Conservation (phyloP, 2,113 vertebrate species). For the Mesitornis unicolor region DNA sequence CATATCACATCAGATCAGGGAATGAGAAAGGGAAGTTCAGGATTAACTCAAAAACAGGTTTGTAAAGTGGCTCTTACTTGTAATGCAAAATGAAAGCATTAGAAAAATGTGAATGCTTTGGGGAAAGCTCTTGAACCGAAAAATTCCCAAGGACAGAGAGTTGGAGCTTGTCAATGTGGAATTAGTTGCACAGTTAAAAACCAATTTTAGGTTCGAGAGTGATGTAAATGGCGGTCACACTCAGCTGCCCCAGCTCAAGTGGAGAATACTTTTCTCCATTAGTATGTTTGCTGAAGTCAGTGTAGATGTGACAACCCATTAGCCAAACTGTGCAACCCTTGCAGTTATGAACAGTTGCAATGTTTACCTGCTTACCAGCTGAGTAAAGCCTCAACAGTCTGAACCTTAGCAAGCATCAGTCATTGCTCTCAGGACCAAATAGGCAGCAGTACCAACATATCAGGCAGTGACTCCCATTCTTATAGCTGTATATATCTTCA, state of each 20-base stretch:
- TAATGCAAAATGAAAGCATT: background rate
- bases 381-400: background rate
- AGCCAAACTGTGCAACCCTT: background rate
- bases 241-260: background rate
- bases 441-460: background rate
- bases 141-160: background rate
- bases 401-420: background rate
- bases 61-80: background rate
- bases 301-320: background rate
- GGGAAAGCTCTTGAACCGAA: background rate
- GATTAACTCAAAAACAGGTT: constrained; percentile 89
- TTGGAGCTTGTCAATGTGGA: background rate
- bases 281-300: background rate
- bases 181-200: constrained; percentile 7
- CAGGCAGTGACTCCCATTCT: background rate
- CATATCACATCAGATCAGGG: constrained; percentile 90
- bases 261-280: constrained; percentile 8
- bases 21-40: constrained; percentile 92
- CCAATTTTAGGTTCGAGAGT: background rate
- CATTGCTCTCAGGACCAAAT: background rate
- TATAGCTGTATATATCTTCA: background rate
- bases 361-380: background rate
- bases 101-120: background rate
- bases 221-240: background rate
- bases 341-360: background rate